These are phyloP conservation scores for Avahi laniger DNA, from an alignment of 2,797 vertebrate species.

Conservation along the genomic window DNA sequence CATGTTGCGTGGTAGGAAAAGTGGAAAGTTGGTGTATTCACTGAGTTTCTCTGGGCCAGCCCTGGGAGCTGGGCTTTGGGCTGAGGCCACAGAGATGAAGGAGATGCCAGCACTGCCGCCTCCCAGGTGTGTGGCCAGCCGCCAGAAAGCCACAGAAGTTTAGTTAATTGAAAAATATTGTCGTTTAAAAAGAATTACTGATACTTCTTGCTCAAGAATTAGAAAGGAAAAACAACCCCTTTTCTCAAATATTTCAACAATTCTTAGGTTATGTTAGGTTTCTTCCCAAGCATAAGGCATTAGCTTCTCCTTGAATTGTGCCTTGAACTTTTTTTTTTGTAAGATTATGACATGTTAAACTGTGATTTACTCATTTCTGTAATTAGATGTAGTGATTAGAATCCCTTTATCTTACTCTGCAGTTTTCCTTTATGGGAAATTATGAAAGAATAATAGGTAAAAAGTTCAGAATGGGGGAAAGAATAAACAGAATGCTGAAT, in stretches of 20 bases:
- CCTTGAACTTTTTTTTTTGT: slow-evolving; percentile 38
- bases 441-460: slow-evolving; percentile 78
- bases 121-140: not conserved
- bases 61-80: not conserved
- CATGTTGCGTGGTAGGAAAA: not conserved
- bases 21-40: not conserved
- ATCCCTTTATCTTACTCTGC: slow-evolving; percentile 68
- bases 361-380: slow-evolving; percentile 75
- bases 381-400: slow-evolving; percentile 72
- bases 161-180: not conserved
- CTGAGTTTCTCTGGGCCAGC: not conserved
- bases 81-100: not conserved
- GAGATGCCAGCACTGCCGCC: fast-evolving
- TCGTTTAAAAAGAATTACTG: not conserved
- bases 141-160: not conserved
- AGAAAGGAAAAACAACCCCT: not conserved
- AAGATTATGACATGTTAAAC: slow-evolving; percentile 61
- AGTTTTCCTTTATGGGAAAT: slow-evolving; percentile 78
- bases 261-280: slow-evolving; percentile 25
- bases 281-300: not conserved
- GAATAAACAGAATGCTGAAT: slow-evolving; percentile 83
- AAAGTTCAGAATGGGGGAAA: slow-evolving; percentile 82
- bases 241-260: slow-evolving; percentile 27
- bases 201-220: not conserved
- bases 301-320: slow-evolving; percentile 61